Conservation (phyloP, 2,797 vertebrate genomes). For the Malurus leucopterus region DNA sequence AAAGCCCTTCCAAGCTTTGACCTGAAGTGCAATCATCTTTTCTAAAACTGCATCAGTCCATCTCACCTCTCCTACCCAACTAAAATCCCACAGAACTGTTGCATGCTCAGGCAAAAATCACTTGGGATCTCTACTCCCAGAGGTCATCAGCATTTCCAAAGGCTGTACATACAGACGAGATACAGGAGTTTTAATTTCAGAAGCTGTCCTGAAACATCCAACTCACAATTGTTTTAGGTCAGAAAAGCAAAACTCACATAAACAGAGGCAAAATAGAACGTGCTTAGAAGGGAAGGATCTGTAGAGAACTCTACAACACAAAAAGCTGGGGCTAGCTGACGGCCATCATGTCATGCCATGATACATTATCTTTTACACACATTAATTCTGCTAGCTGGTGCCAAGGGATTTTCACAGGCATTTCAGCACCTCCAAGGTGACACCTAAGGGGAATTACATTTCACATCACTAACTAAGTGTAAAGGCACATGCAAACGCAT, state of each 20-base stretch:
- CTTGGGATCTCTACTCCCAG: background rate
- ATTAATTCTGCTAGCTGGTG: background rate
- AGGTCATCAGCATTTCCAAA: background rate
- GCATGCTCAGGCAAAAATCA: background rate
- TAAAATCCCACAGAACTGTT: background rate
- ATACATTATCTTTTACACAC: conserved; percentile 2
- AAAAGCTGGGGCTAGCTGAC: background rate
- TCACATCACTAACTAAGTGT: background rate
- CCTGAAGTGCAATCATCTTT: background rate
- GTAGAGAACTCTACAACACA: background rate
- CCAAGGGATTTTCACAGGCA: conserved; percentile 9
- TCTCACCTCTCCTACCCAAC: background rate
- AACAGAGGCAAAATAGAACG: background rate
- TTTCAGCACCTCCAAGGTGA: conserved; percentile 29
- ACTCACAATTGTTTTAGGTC: background rate
- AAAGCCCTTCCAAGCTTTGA: background rate
- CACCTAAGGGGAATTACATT: background rate
- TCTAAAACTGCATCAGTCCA: background rate
- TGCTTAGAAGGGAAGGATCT: background rate
- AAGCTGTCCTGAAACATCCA: background rate
- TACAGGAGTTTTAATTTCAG: background rate
- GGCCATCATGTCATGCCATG: background rate
- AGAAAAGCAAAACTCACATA: background rate
- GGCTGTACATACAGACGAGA: background rate
- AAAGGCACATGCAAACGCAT: background rate